phyloP scores from a whole-genome alignment of 1,140 invertebrate species.

The Alviniconcha marisindica region DNA sequence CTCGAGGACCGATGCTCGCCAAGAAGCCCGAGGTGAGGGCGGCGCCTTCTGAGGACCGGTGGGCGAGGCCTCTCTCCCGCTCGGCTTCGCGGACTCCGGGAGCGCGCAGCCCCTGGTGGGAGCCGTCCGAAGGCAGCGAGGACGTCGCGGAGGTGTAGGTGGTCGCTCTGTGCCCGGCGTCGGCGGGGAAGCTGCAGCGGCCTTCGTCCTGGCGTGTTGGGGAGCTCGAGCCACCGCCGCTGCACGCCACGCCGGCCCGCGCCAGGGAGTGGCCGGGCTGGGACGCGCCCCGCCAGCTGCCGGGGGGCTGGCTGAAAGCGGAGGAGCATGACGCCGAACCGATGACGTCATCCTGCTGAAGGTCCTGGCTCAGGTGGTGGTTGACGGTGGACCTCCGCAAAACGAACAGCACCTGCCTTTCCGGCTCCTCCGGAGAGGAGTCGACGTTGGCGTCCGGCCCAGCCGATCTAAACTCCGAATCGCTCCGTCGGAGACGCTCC shows the following conservation, averaged over 20 bases:
- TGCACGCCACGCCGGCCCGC: not conserved
- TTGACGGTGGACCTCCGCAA: constrained; percentile 28
- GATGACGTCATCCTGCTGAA: constrained; percentile 20
- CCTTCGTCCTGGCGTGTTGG: not conserved
- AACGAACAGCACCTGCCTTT: constrained; percentile 25
- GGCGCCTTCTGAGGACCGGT: too few species aligned
- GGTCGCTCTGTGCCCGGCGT: not conserved
- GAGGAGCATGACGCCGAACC: not conserved
- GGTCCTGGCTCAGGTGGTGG: constrained; percentile 35
- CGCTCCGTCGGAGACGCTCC: not conserved
- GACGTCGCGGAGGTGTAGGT: not conserved
- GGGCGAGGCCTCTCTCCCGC: too few species aligned
- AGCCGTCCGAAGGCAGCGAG: not conserved
- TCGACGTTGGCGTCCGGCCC: not conserved
- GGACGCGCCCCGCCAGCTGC: not conserved
- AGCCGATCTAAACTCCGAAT: not conserved
- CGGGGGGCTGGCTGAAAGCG: not conserved
- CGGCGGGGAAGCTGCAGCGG: not conserved
- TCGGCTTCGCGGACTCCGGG: too few species aligned
- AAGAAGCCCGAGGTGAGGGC: too few species aligned
- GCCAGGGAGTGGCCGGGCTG: not conserved
- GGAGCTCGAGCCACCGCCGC: too few species aligned
- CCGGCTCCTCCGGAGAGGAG: not conserved
- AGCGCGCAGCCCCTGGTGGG: too few species aligned
- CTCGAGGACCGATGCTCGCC: too few species aligned